Evolutionary conservation across 2,113 vertebrate genomes (phyloP), one percentile per base, ranked within the genome.

Genomic region (Butastur rufipennis): DNA sequence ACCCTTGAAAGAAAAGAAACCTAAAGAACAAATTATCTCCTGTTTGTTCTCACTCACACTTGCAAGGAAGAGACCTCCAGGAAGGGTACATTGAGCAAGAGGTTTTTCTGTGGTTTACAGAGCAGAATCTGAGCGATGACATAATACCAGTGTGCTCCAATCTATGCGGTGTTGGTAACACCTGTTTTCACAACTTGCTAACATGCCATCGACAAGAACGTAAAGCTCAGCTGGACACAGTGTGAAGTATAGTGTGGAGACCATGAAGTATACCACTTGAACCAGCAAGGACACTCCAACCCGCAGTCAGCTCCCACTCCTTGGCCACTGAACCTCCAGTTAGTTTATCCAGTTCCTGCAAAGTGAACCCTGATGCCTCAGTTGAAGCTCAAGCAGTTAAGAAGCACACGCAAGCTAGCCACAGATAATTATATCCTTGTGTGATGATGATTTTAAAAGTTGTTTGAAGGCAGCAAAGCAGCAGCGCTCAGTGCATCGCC

Each of bases 381-480:
- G 31, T 42, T 70, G 11, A 42, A 17, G 11, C 25, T 55, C 40
- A 31, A 13, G 40, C 45, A 36, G 23, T 7, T 42, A 38, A 16
- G 50, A 9, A 55, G 58, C 47, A 31, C 72, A 5, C 66, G 47
- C 11, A 63, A 66, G 42, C 38, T 58, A 29, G 26, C 17, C 20
- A 62, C 40, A 50, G 16, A 7, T 7, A 16, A 43, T 43, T 12
- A 27, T 13, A 38, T 1, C 61, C 13, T 11, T n/a, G 15, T 1
- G 2, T 3, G 6, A 48, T 2, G 4, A 10, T 0, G 1, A 48
- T 3, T 40, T 14, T 32, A 20, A 9, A 82, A 83, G 47, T 8
- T 20, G 6, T 11, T 40, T 43, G 27, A 81, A 77, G 77, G 81
- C 53, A 75, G 47, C 40, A 43, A 12, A 79, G 36, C 50, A 81